Conservation (phyloP, 1,140 invertebrate species). For the Drosophila saltans region DNA sequence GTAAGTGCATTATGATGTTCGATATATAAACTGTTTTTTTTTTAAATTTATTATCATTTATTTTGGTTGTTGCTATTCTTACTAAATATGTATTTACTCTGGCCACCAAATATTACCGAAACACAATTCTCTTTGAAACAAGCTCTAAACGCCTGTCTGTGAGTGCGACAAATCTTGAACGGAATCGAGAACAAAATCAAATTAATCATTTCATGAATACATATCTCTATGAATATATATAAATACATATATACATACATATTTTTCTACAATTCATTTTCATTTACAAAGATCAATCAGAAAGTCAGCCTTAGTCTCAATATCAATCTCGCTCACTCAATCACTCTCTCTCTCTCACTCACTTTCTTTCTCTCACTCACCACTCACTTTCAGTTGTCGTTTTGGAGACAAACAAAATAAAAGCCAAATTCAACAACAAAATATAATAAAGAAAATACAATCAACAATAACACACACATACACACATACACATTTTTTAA, state of each 20-base stretch:
- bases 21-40: background rate
- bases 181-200: slow-evolving; percentile 16
- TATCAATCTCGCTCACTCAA: slow-evolving; percentile 22
- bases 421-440: slow-evolving; percentile 23
- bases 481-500: slow-evolving; percentile 54
- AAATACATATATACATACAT: background rate
- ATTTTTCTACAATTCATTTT: background rate
- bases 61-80: slow-evolving; percentile 5
- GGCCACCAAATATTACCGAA: slow-evolving; percentile 1
- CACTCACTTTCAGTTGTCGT: slow-evolving; percentile 23
- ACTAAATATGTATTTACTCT: slow-evolving; percentile 10
- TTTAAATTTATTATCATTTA: slow-evolving; percentile 11
- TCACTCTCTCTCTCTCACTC: slow-evolving; percentile 17
- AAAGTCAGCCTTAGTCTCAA: slow-evolving; percentile 36
- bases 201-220: slow-evolving; percentile 15
- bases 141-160: slow-evolving; percentile 66
- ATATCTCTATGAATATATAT: background rate
- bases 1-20: slow-evolving; percentile 45
- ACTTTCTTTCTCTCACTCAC: slow-evolving; percentile 5
- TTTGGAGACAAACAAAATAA: slow-evolving; percentile 11
- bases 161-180: slow-evolving; percentile 44
- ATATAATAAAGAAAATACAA: slow-evolving; percentile 5
- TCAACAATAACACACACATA: background rate
- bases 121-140: slow-evolving; percentile 21
- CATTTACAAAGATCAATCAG: background rate